A percentile compares a stretch with the other conserved stretches of the same genome.
Conservation (phyloP, 2,888 invertebrate species). For the Dascillus cervinus region DNA sequence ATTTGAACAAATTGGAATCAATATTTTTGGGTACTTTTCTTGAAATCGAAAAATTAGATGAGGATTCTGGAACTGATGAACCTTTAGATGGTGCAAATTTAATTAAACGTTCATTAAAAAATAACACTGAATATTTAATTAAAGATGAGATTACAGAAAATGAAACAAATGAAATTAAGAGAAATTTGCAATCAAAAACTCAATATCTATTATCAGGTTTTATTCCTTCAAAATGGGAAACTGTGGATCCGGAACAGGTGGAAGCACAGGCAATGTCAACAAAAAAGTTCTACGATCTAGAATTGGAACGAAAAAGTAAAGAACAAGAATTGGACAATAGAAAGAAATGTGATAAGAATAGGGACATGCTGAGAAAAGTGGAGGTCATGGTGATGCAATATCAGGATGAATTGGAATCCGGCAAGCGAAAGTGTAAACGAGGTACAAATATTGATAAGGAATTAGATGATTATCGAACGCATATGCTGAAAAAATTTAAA, state of each 20-base stretch:
- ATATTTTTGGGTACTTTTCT: slow-evolving; percentile 67
- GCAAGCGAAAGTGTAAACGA: slow-evolving; percentile 56
- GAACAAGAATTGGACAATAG: slow-evolving; percentile 40
- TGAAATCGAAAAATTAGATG: slow-evolving; percentile 26
- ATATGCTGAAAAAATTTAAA: slow-evolving; percentile 55
- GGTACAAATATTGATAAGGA: slow-evolving; percentile 66
- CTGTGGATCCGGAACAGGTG: slow-evolving; percentile 74
- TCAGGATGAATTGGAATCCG: slow-evolving; percentile 85
- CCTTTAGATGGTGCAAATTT: slow-evolving; percentile 36
- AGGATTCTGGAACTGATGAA: slow-evolving; percentile 36
- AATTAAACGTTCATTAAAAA: slow-evolving; percentile 29
- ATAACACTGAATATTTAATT: slow-evolving; percentile 11
- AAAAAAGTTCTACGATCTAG: slow-evolving; percentile 71
- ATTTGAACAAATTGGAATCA: slow-evolving; percentile 75
- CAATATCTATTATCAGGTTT: slow-evolving; percentile 52
- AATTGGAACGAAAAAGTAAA: slow-evolving; percentile 15
- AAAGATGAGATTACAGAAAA: slow-evolving; percentile 2
- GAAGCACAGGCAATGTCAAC: slow-evolving; percentile 76
- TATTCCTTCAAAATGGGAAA: slow-evolving; percentile 92
- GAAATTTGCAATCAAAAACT: slow-evolving; percentile 9
- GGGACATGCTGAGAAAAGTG: slow-evolving; percentile 61
- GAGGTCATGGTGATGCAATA: slow-evolving; percentile 88
- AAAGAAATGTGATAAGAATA: slow-evolving; percentile 6
- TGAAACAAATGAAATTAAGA: slow-evolving; percentile 2
- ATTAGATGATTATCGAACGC: slow-evolving; percentile 76